Conservation (phyloP, 2,888 invertebrate genomes). For the Exocentrus adspersus region DNA sequence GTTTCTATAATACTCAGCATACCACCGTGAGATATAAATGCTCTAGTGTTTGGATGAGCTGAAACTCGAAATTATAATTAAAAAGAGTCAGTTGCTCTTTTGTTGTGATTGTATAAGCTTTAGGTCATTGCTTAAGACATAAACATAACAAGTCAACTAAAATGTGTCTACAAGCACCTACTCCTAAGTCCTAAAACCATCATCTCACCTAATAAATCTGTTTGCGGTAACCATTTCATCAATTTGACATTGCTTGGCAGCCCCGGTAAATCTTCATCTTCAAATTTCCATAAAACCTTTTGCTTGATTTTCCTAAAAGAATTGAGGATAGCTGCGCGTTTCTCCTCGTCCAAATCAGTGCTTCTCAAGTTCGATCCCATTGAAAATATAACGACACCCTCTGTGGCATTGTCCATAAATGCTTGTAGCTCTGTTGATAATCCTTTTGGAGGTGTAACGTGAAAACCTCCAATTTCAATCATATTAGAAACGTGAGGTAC, state of each 20-base stretch:
- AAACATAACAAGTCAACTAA: no score
- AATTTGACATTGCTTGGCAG: constrained; percentile 60
- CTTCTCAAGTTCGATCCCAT: constrained; percentile 70
- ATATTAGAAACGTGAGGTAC: constrained; percentile 67
- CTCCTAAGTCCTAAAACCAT: no score
- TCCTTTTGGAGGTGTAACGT: constrained; percentile 52
- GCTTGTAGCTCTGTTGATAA: constrained; percentile 63
- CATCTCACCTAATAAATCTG: constrained; percentile 49
- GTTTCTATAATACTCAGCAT: constrained; percentile 69
- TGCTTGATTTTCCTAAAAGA: constrained; percentile 70
- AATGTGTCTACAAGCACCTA: no score
- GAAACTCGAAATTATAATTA: no score
- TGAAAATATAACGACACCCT: constrained; percentile 69
- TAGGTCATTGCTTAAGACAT: no score
- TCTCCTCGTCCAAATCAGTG: constrained; percentile 66
- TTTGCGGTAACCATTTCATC: constrained; percentile 49
- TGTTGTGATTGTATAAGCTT: no score
- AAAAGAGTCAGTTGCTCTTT: no score
- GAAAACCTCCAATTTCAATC: constrained; percentile 69
- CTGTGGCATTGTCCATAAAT: constrained; percentile 64
- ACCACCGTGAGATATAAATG: constrained; percentile 71
- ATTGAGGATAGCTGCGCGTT: constrained; percentile 67
- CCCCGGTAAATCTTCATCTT: constrained; percentile 60
- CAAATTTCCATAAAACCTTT: constrained; percentile 76
- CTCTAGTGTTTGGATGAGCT: constrained; percentile 66